Evolutionary conservation across 2,888 invertebrate species (phyloP), one percentile per base, ranked within the genome.

Genomic region (Scaptomyza reducta): DNA sequence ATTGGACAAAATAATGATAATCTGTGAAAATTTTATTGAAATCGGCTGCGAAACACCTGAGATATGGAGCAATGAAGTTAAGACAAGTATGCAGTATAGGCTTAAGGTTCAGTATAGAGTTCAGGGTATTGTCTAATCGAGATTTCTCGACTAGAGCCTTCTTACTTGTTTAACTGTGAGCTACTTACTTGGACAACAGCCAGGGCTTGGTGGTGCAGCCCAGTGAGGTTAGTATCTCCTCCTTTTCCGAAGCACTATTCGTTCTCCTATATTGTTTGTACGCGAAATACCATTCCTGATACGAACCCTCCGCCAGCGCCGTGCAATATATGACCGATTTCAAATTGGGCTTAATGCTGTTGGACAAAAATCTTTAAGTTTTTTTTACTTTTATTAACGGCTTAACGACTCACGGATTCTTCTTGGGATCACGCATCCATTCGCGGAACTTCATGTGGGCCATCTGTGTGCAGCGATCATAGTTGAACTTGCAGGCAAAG

Each of bases 211-310:
- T 92, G 29, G 93, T 93, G 80, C 94, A 94, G 45, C 94, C 94
- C 44, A 94, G 80, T 0, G 93, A 92, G 11, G 92, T 90, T 13
- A 95, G 90, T 7, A 96, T 92, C 35, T 93, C 92, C 54, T 93
- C 93, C 78, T 94, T 94, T 80, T 96, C 95, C 0, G 94, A 92
- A 0, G 94, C 94, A 13, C 94, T 93, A 6, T 89, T 90, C 3
- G 91, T 91, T 25, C 89, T 88, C 33, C 88, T 90, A 68, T 91
- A 92, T 50, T 90, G 90, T 16, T 93, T 91, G 88, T 94, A 94
- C 18, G 94, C 94, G 83, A 94, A 95, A 63, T 95, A 92, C 95
- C 95, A 96, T 89, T 95, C 95, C 9, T 92, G 92, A 71, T 93
- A 93, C 0, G 93, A 93, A 0, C 95, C 95, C 76, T 94, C 92